Base-by-base conservation (phyloP, 2,113 vertebrate species). In the Butastur rufipennis region DNA sequence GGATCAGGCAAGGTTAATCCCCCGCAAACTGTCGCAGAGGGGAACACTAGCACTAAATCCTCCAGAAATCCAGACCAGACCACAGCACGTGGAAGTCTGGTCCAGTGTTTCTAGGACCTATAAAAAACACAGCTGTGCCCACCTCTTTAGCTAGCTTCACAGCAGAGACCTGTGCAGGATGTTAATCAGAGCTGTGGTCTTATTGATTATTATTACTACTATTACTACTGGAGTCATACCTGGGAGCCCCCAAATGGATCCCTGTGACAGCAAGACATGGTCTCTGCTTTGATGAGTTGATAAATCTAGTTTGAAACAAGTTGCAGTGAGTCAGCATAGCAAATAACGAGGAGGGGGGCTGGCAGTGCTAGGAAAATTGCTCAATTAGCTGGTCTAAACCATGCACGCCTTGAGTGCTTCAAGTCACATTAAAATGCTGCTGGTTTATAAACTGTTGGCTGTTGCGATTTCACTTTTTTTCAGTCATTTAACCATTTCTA, bases 351-450 rank as follows among this genome's bases (percentile, higher is more conserved):
- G 56, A 91, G 32, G 7, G 43, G 36, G 75, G 45, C n/a, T 65
- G 52, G 82, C 40, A 92, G 59, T 4, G 2, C 56, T 14, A 43
- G 32, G 72, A 81, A 90, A 93, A 95, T 52, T 84, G 89, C 66
- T 85, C 91, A 36, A 59, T 89, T 91, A 47, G 61, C 70, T 82
- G 93, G 62, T 75, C 78, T 77, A 61, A 95, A 87, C 40, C 78
- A 70, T 2, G 8, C 79, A 73, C 2, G 6, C 63, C 68, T 83
- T 67, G 59, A 92, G 71, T 78, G 90, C 79, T 86, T 73, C 81
- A 62, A 92, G 83, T 56, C 72, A 92, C 71, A 95, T 66, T 73
- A 87, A 94, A 95, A 91, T 23, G 53, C 43, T 95, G 34, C 52
- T 72, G 45, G 12, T 89, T 96, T 89, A 81, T 65, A 74, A 97